A percentile compares a stretch with the other conserved stretches of the same genome.
Conservation (phyloP, 2,888 invertebrate genomes). For the Drosophila melanosoma region DNA sequence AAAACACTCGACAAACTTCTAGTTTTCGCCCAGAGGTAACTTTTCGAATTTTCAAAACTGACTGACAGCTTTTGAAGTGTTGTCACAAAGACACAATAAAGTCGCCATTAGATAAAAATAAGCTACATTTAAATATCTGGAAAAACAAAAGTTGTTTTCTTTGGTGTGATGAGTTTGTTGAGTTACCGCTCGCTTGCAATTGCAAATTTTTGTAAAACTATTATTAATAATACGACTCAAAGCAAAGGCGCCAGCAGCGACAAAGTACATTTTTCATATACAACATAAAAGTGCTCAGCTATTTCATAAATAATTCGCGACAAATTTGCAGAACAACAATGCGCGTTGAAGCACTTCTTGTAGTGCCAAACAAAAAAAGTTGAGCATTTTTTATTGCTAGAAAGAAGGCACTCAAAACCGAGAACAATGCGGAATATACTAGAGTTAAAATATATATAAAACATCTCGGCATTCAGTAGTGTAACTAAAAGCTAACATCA, state of each 20-base stretch:
- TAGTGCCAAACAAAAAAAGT: conserved; percentile 39
- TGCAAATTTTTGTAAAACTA: conserved; percentile 54
- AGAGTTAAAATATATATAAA: conserved; percentile 19
- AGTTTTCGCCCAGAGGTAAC: conserved; percentile 47
- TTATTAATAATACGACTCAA: conserved; percentile 33
- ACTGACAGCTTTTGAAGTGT: conserved; percentile 35
- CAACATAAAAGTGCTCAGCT: conserved; percentile 19
- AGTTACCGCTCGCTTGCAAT: conserved; percentile 16
- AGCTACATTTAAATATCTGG: conserved; percentile 28
- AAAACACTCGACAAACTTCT: conserved; percentile 53
- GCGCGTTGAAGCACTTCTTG: conserved; percentile 1
- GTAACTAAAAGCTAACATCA: conserved; percentile 8
- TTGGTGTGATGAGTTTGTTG: conserved; percentile 13
- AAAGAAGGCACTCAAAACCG: conserved; percentile 24
- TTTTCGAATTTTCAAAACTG: conserved; percentile 20
- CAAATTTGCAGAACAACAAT: conserved; percentile 58
- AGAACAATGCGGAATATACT: conserved; percentile 37
- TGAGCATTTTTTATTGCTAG: conserved; percentile 51
- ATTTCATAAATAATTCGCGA: conserved; percentile 72
- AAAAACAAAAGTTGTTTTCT: not conserved
- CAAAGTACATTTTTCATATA: conserved; percentile 48
- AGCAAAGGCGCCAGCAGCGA: conserved; percentile 39
- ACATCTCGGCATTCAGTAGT: conserved; percentile 9
- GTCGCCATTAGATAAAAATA: conserved; percentile 49
- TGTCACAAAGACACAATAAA: conserved; percentile 13